phyloP scores from a whole-genome alignment of 2,888 invertebrate genomes.

The Pegoplata infirma region DNA sequence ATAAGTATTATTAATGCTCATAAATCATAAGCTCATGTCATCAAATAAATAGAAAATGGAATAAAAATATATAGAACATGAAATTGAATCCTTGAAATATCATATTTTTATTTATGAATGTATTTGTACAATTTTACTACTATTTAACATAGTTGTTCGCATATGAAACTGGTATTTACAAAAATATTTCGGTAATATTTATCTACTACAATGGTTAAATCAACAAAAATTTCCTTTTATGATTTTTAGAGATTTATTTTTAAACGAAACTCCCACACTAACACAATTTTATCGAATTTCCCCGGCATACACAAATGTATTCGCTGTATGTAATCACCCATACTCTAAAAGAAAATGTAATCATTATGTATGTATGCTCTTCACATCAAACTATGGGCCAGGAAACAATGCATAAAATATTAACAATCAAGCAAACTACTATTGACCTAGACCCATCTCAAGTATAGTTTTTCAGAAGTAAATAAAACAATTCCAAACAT shows the following conservation, averaged over 20 bases:
- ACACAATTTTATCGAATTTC: background rate
- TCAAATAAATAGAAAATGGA: background rate
- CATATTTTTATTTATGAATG: constrained; percentile 22
- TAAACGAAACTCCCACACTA: background rate
- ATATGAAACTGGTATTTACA: background rate
- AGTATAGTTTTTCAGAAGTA: no score
- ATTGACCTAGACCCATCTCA: no score
- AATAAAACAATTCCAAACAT: no score
- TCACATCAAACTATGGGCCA: no score
- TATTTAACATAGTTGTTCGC: background rate
- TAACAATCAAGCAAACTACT: no score
- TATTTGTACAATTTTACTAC: constrained; percentile 11
- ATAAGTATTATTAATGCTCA: constrained; percentile 6
- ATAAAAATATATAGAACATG: no score
- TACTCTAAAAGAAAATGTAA: background rate
- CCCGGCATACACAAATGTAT: background rate
- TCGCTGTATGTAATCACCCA: background rate
- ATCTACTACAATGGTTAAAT: constrained; percentile 7
- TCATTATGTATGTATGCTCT: background rate
- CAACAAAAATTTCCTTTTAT: no score
- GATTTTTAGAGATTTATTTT: background rate
- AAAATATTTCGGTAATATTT: constrained; percentile 3
- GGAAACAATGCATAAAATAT: no score
- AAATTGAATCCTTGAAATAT: background rate
- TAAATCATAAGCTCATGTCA: constrained; percentile 36